Base-by-base conservation (phyloP, 1,140 invertebrate genomes). In the Drosophila navojoa region DNA sequence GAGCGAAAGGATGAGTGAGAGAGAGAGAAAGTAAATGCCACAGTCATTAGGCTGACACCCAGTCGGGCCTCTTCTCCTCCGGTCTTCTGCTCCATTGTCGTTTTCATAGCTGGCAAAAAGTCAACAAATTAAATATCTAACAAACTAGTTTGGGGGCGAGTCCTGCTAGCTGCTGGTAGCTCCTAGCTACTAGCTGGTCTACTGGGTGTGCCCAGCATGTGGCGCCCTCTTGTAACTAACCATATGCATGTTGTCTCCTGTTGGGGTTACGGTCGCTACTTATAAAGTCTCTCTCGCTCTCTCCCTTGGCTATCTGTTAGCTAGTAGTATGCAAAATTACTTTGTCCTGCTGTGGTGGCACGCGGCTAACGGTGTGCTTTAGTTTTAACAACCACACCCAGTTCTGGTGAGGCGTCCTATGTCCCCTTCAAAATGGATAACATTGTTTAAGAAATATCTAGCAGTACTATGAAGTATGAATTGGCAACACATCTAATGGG, bases 151-250 rank as follows among this genome's bases (percentile, higher is more conserved):
- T 45, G 42, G 40, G 72, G 55, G 55, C 27, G 57, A 19, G 27
- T n/a, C 29, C 45, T 47, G 45, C 40, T 16, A 42, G 55, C 55
- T 61, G 57, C 62, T 54, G 38, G 32, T 45, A 44, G 53, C 45
- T 35, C 19, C 19, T 35, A 35, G 32, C 45, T 47, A 32, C 22
- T 27, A 22, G 55, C 55, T 54, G 32, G 25, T 19, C 44, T 11
- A 44, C 45, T 84, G 79, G 82, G 82, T 79, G 82, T 73, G 82
- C 77, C 82, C 82, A 79, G 69, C 79, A 80, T 78, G 81, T 71
- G 63, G 69, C 63, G 59, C 69, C 10, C 57, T 62, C 59, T 77
- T 73, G 57, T 80, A 80, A 76, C 82, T 81, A 79, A 86, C 82
- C 82, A 81, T 79, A 81, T 87, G 84, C 84, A 89, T 86, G 70